Evolutionary conservation across 1,140 invertebrate genomes (phyloP), one percentile per base, ranked within the genome.

Genomic region (Dendrolimus punctatus): DNA sequence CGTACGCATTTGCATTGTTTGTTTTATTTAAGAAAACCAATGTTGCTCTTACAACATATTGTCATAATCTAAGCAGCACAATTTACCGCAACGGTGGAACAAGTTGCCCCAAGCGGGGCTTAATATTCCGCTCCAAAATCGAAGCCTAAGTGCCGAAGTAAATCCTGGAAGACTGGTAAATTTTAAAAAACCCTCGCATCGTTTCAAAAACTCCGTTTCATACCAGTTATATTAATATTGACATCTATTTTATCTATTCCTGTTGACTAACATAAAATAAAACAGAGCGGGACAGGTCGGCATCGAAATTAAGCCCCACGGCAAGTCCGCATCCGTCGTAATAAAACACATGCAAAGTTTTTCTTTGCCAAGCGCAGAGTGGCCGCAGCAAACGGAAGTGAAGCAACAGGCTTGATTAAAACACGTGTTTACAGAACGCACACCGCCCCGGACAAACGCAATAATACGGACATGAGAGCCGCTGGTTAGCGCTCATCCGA

Each of bases 331-430:
- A 69, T 81, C 76, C 73, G 76, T 83, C 74, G 83, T 83, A 83
- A 86, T 83, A 84, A 86, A 86, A 82, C 79, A 72, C 73, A 86
- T 86, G 80, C 83, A 86, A 86, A 86, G 83, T 86, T 86, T 85
- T 86, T 86, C 83, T 84, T 86, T 86, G 77, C 78, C 53, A 57
- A 81, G 76, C 69, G 68, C 58, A 64, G 73, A 78, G 64, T 68
- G 67, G 72, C 76, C 74, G 70, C 77, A 73, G 74, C 71, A 66
- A 76, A 68, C 79, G 80, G 79, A 83, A 74, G 73, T 64, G 73
- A 77, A 85, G 80, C 83, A 86, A 86, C 83, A 84, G 83, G 82
- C 79, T 84, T 84, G 80, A 85, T 85, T 86, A 86, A 86, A 86
- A 84, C 78, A 86, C 69, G 80, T 86, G 80, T 85, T 84, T 83